Base-by-base conservation (phyloP, 2,888 invertebrate species). In the Drosophila atripex region DNA sequence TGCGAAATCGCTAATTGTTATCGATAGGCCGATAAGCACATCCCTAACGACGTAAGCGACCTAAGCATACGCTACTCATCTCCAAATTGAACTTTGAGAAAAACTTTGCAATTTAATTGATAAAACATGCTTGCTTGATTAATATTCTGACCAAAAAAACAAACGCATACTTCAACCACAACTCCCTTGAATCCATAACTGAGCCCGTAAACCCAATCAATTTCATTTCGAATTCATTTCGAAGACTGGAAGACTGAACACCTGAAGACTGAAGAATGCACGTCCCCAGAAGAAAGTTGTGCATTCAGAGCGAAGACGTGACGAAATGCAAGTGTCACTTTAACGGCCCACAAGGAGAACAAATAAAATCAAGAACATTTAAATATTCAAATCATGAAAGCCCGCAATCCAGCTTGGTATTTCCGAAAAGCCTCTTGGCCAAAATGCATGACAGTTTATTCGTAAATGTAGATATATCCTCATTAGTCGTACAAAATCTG, bases 241-340 rank as follows among this genome's bases (percentile, higher is more conserved):
- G 18, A 18, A 18, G 18, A 18, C 18, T 18, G 1, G 12, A 16
- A 35, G 23, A 35, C 32, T 21, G 9, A 43, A 18, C 18, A 18
- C 18, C 30, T 43, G 41, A 30, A 25, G 30, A 21, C 21, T 8
- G 50, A 16, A 16, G 21, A 45, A 8, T 47, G 45, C 55, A 55
- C 56, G 47, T 54, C 35, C 8, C 14, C 18, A 18, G 21, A 47
- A 49, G 61, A 58, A 58, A 58, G 51, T 57, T 57, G 51, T 35
- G 46, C 57, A 57, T 52, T 38, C 41, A 52, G 41, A 57, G 43
- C 53, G n/a, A 7, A 28, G 52, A 52, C 52, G 59, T 65, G 64
- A 59, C 47, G 16, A 30, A 51, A 51, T 63, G 63, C 43, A 11
- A 47, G 6, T n/a, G 35, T 35, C 12, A 35, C 11, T 12, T 35